Evolutionary conservation across 2,797 vertebrate species (phyloP).

Genomic region (Heliangelus exortis): DNA sequence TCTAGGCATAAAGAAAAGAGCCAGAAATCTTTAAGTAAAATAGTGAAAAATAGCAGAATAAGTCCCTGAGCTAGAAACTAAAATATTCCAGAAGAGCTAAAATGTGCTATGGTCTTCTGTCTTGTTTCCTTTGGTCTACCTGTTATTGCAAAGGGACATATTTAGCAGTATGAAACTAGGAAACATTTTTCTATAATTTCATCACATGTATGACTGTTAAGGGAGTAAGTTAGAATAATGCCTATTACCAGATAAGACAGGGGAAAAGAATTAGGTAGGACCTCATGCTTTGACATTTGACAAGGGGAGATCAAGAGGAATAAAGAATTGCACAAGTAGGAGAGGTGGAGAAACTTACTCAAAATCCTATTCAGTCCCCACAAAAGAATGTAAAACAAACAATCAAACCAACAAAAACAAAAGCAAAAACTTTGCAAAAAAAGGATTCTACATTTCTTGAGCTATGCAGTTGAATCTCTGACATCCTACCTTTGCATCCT

Average conservation of each 20-base stretch:
- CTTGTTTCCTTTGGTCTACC: background rate
- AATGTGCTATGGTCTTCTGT: background rate
- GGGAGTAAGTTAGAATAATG: background rate
- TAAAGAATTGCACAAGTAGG: background rate
- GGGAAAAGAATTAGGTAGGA: background rate
- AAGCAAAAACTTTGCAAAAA: background rate
- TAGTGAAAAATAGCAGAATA: background rate
- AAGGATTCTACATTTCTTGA: background rate
- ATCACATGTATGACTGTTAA: background rate
- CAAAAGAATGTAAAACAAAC: background rate
- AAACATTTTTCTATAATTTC: background rate
- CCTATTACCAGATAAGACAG: background rate
- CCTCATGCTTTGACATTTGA: background rate
- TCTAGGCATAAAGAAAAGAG: background rate
- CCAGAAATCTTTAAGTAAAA: background rate
- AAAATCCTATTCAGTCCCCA: background rate
- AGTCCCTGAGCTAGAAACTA: background rate
- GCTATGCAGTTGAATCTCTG: fast-evolving
- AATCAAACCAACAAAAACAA: background rate
- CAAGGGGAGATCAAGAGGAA: background rate
- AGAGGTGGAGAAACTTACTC: background rate
- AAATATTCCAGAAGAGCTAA: background rate
- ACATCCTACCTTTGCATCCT: background rate
- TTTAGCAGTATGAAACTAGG: background rate
- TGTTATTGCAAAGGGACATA: background rate